These are phyloP conservation scores for Lepidurus apus DNA, from an alignment of 1,140 invertebrate species.

Conservation along the genomic window DNA sequence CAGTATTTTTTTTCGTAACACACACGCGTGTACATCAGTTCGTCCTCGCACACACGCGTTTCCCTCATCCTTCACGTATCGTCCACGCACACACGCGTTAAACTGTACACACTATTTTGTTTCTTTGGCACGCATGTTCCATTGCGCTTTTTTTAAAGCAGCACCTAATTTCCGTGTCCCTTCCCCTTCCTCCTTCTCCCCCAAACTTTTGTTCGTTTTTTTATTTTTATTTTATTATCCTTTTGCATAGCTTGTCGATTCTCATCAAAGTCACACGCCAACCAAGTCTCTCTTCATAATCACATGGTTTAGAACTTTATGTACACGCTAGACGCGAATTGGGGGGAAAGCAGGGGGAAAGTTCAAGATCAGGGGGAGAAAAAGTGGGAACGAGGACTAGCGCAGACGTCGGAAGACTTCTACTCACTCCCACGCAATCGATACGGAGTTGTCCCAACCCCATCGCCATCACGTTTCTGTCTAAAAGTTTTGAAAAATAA, in stretches of 20 bases:
- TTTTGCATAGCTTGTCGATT: conserved; percentile 17
- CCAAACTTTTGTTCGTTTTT: not conserved
- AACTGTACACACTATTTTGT: conserved; percentile 14
- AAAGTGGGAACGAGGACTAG: conserved; percentile 2
- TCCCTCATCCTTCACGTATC: not conserved
- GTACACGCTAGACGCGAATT: conserved; percentile 21
- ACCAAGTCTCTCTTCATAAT: conserved; percentile 14
- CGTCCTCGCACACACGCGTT: not conserved
- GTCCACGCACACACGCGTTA: not conserved
- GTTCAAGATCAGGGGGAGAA: not conserved
- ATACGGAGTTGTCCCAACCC: not conserved
- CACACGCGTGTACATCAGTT: not conserved
- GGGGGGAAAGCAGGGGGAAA: not conserved
- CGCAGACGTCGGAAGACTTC: conserved; percentile 20
- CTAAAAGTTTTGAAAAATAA: not conserved
- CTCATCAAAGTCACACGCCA: conserved; percentile 21
- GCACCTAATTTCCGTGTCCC: not conserved
- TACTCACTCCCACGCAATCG: conserved; percentile 2
- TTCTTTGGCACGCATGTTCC: not conserved
- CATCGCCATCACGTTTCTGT: not conserved
- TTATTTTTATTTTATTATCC: conserved; percentile 16
- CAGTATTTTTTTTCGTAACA: not conserved
- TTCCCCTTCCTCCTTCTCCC: not conserved
- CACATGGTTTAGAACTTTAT: not conserved
- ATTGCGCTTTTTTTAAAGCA: not conserved